Evolutionary conservation across 2,797 vertebrate genomes (phyloP), one percentile per base, ranked within the genome.

Genomic region (Mus minutoides): DNA sequence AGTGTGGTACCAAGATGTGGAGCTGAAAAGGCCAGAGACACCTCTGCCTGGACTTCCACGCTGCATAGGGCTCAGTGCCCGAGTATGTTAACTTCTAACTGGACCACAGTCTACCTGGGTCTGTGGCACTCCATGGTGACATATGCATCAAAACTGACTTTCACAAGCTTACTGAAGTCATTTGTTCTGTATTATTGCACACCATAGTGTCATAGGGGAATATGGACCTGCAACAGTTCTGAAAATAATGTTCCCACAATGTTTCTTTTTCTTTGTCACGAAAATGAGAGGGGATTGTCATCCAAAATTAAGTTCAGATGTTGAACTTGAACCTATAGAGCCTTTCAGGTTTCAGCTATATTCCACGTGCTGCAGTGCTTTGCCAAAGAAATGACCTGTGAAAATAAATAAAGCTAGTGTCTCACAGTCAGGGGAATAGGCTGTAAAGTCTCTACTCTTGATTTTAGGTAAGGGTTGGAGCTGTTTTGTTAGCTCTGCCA

Each of bases 1-100:
- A 94, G 97, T 97, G 95, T 97, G 95, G 95, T 97, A 96, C 85
- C 90, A 96, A 97, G 96, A 96, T 95, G 76, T 86, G 88, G 91
- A 69, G 94, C 76, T 46, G 75, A 92, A 94, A 58, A 97, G 93
- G 79, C 93, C 82, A 91, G 86, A 84, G 90, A 94, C 87, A 76
- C 85, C 37, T 19, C 88, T 96, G 91, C 87, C 91, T 96, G 90
- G 76, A 92, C 97, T 96, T 95, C 79, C 92, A 89, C 52, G 43
- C 71, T 46, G 21, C 85, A 34, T n/a, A 69, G 67, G 56, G 90
- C 78, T 88, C 80, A 69, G 92, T 94, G 79, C 93, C 88, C 69
- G 88, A 92, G 96, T 90, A 58, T 49, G 94, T 77, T 88, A 75
- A 90, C 94, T 93, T 91, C 80, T 54, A 92, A 77, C 93, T 14